These are phyloP conservation scores for Melitaea cinxia DNA, from an alignment of 1,140 invertebrate species.

Conservation along the genomic window DNA sequence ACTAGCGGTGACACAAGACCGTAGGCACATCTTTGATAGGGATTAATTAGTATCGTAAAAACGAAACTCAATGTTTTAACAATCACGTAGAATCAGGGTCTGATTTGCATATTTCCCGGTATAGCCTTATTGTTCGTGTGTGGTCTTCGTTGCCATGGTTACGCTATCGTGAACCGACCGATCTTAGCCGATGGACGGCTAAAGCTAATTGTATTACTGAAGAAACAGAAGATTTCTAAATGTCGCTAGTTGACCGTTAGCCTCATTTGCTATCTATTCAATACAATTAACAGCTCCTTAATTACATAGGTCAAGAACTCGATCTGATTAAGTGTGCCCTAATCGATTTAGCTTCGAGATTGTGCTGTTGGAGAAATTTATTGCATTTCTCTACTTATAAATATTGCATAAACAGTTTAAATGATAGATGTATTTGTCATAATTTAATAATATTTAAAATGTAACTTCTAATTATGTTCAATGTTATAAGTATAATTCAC, in stretches of 20 bases:
- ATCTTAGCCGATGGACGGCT: constrained; percentile 74
- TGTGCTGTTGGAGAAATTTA: background rate
- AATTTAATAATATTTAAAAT: no score
- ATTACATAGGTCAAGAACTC: constrained; percentile 26
- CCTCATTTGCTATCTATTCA: constrained; percentile 37
- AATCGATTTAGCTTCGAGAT: background rate
- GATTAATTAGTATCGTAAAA: constrained; percentile 9
- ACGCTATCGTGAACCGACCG: constrained; percentile 58
- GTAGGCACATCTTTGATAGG: background rate
- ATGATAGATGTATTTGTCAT: no score
- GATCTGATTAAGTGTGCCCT: constrained; percentile 4
- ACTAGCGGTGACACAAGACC: background rate
- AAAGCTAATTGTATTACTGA: constrained; percentile 69
- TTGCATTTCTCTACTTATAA: background rate
- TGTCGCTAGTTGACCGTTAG: constrained; percentile 51
- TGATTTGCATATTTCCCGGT: constrained; percentile 66
- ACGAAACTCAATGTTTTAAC: constrained; percentile 14
- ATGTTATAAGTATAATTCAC: no score
- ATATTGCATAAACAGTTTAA: no score
- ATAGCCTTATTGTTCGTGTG: constrained; percentile 62
- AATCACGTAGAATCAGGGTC: constrained; percentile 27
- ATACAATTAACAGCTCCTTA: constrained; percentile 27
- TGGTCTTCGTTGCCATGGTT: constrained; percentile 72
- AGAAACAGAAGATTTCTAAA: constrained; percentile 57
- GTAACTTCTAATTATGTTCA: no score